A percentile compares a stretch with the other conserved stretches of the same genome.
Evolutionary conservation across 2,888 invertebrate species (phyloP).

Genomic region (Auanema sp.): DNA sequence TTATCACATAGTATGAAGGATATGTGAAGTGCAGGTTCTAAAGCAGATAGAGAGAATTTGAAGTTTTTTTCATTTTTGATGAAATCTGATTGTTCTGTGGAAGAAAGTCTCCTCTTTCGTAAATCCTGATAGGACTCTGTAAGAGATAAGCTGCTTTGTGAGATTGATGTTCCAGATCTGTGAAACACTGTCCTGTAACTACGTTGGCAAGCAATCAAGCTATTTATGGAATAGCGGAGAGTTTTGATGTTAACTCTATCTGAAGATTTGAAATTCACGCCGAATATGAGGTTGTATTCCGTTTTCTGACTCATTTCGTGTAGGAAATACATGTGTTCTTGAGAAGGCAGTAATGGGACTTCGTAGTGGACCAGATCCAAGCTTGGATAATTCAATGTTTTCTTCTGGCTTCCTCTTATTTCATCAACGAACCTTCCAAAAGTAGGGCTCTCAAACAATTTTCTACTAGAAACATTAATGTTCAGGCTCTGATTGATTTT

Average conservation of each 20-base stretch:
- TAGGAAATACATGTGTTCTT: constrained; percentile 56
- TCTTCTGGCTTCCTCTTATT: neutral
- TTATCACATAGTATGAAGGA: neutral
- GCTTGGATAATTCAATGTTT: neutral
- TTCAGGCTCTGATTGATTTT: constrained; percentile 32
- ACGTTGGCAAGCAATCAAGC: constrained; percentile 39
- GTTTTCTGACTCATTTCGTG: constrained; percentile 34
- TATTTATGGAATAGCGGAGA: constrained; percentile 24
- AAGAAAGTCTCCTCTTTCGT: too few relatives aligned
- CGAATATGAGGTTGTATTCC: constrained; percentile 55
- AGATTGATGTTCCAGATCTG: constrained; percentile 2
- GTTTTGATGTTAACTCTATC: constrained; percentile 19
- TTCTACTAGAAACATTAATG: constrained; percentile 27
- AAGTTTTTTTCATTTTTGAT: neutral
- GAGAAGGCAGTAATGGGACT: constrained; percentile 45
- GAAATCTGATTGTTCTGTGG: neutral
- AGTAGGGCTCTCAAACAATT: constrained; percentile 41
- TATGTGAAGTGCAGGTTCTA: neutral
- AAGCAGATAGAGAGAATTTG: neutral
- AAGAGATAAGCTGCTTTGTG: constrained; percentile 41
- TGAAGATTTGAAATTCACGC: constrained; percentile 26
- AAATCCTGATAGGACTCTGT: constrained; percentile 37
- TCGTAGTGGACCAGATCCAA: constrained; percentile 6
- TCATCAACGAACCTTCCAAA: constrained; percentile 26
- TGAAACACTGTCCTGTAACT: constrained; percentile 38